phyloP scores from a whole-genome alignment of 2,113 vertebrate genomes.

The Eidolon helvum region DNA sequence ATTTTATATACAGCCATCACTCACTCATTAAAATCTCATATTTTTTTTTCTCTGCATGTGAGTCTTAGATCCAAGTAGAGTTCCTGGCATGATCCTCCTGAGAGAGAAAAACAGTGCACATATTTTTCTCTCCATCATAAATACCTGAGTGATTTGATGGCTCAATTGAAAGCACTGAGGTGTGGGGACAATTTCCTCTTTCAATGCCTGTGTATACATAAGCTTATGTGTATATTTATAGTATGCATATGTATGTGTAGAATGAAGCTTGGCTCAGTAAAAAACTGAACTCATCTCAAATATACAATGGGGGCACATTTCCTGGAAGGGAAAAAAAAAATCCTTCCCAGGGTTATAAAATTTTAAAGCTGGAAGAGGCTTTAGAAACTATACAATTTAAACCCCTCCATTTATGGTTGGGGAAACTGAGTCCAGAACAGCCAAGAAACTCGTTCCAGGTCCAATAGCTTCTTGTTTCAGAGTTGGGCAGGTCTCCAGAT shows the following conservation, averaged over 20 bases:
- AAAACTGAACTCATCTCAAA: conserved; percentile 59
- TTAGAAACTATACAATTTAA: not conserved
- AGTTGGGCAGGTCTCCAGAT: not conserved
- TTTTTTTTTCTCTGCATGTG: not conserved
- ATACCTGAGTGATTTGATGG: conserved; percentile 68
- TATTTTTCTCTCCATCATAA: conserved; percentile 69
- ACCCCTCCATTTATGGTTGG: not conserved
- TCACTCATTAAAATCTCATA: not conserved
- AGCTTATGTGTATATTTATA: conserved; percentile 63
- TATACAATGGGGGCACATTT: conserved; percentile 55
- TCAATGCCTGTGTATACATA: conserved; percentile 41
- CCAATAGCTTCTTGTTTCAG: not conserved
- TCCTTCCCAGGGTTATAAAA: conserved; percentile 39
- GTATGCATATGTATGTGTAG: not conserved
- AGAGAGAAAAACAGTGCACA: conserved; percentile 54
- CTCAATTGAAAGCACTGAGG: conserved; percentile 72
- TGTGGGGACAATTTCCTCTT: conserved; percentile 67
- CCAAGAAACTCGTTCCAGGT: not conserved
- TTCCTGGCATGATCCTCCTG: conserved; percentile 9
- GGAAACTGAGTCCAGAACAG: conserved; percentile 38
- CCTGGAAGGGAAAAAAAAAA: conserved; percentile 44
- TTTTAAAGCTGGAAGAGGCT: conserved; percentile 42
- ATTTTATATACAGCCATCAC: not conserved
- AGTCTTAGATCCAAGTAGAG: not conserved
- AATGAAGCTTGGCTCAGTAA: conserved; percentile 36